Conservation (phyloP, 2,888 invertebrate genomes). For the Aleiodes leptofemur region DNA sequence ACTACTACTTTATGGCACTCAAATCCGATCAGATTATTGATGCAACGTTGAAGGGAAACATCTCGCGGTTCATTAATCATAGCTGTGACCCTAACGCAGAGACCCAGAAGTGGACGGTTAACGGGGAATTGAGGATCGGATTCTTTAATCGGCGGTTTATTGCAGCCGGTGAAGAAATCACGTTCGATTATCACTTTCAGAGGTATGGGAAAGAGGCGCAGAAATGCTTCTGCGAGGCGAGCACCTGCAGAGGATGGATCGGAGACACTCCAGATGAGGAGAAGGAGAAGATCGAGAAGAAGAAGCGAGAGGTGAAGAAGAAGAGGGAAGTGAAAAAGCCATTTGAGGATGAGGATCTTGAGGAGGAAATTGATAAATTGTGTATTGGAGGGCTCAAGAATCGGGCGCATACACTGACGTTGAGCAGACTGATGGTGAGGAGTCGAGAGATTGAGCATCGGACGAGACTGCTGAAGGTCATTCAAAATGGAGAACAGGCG, state of each 20-base stretch:
- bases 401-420: conserved; percentile 90
- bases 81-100: conserved; percentile 99
- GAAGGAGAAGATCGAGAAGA: conserved; percentile 79
- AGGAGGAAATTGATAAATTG: conserved; percentile 91
- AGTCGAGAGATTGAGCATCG: conserved; percentile 89
- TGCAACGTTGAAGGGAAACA: conserved; percentile 96
- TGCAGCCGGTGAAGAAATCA: conserved; percentile 93
- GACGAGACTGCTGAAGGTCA: conserved; percentile 84
- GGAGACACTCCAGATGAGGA: conserved; percentile 90
- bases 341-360: conserved; percentile 81
- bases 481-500: conserved; percentile 88
- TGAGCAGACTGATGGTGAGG: conserved; percentile 94
- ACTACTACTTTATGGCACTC: conserved; percentile 98
- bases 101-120: conserved; percentile 98
- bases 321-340: conserved; percentile 72
- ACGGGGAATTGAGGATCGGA: conserved; percentile 94
- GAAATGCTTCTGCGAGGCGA: conserved; percentile 94
- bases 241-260: conserved; percentile 95
- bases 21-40: conserved; percentile 96
- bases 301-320: conserved; percentile 37
- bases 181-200: conserved; percentile 99
- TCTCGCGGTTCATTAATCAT: conserved; percentile 98
- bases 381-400: conserved; percentile 89
- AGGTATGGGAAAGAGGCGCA: conserved; percentile 97
- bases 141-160: conserved; percentile 95